phyloP scores from a whole-genome alignment of 2,113 vertebrate species.

The Nerophis ophidion region DNA sequence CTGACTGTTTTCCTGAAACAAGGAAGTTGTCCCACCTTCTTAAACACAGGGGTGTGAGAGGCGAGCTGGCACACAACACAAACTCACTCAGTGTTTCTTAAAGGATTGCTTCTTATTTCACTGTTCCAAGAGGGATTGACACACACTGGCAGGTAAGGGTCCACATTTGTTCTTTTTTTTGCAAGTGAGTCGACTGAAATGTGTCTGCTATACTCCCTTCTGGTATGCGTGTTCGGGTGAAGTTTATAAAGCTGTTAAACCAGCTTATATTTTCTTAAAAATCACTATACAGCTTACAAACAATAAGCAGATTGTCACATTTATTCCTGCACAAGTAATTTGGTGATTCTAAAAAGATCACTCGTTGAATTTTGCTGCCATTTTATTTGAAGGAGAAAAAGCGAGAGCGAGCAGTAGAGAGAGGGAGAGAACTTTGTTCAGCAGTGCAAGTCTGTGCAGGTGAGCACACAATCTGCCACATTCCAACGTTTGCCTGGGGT shows the following conservation, averaged over 20 bases:
- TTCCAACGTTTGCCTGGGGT: conserved; percentile 51
- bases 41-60: conserved; percentile 44
- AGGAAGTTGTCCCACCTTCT: conserved; percentile 57
- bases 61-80: conserved; percentile 36
- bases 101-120: not conserved
- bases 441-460: conserved; percentile 70
- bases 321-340: not conserved
- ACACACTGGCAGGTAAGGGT: not conserved
- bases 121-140: not conserved
- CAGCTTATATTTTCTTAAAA: not conserved
- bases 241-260: not conserved
- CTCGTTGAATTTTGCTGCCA: not conserved
- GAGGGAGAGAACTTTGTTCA: conserved; percentile 27
- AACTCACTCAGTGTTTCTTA: not conserved
- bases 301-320: not conserved
- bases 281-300: no score
- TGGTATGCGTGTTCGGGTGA: not conserved
- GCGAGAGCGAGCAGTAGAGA: conserved; percentile 9
- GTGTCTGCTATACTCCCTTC: no score
- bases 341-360: not conserved
- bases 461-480: conserved; percentile 52
- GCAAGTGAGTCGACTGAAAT: not conserved
- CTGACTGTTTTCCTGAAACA: conserved; percentile 9
- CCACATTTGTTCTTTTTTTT: not conserved
- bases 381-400: conserved; percentile 8